A percentile compares a stretch with the other conserved stretches of the same genome.
phyloP scores from a whole-genome alignment of 1,140 invertebrate genomes.

The Gyrodactylus bullatarudis region DNA sequence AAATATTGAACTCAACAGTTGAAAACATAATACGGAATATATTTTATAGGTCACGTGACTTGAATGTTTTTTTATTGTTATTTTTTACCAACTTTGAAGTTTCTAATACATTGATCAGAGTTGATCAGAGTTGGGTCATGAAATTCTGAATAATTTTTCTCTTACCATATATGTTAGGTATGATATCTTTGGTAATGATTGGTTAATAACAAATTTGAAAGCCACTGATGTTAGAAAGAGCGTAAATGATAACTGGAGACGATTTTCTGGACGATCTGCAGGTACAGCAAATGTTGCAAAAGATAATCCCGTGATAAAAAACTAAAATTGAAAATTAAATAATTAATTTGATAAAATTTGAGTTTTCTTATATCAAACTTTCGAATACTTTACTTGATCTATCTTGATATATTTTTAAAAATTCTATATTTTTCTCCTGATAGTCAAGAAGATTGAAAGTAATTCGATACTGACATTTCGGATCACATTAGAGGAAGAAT shows the following conservation, averaged over 20 bases:
- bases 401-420: background rate
- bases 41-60: too few relatives aligned
- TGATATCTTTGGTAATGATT: conserved; percentile 17
- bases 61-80: too few relatives aligned
- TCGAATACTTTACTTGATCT: background rate
- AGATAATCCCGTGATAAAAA: conserved; percentile 16
- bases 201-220: conserved; percentile 19
- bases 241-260: conserved; percentile 16
- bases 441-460: too few relatives aligned
- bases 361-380: too few relatives aligned
- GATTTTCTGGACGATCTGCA: conserved; percentile 15
- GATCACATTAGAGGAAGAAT: too few relatives aligned
- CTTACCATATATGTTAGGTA: conserved; percentile 19
- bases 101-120: too few relatives aligned
- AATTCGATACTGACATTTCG: too few relatives aligned
- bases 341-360: too few relatives aligned
- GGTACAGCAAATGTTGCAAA: conserved; percentile 20
- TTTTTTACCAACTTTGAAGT: too few relatives aligned
- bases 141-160: conserved; percentile 2
- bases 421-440: too few relatives aligned
- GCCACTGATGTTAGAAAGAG: conserved; percentile 15
- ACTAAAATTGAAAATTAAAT: conserved; percentile 9
- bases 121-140: background rate
- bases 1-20: too few relatives aligned
- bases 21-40: too few relatives aligned